These are phyloP conservation scores for Cryptus viduatorius DNA, from an alignment of 2,888 invertebrate genomes.

Conservation along the genomic window DNA sequence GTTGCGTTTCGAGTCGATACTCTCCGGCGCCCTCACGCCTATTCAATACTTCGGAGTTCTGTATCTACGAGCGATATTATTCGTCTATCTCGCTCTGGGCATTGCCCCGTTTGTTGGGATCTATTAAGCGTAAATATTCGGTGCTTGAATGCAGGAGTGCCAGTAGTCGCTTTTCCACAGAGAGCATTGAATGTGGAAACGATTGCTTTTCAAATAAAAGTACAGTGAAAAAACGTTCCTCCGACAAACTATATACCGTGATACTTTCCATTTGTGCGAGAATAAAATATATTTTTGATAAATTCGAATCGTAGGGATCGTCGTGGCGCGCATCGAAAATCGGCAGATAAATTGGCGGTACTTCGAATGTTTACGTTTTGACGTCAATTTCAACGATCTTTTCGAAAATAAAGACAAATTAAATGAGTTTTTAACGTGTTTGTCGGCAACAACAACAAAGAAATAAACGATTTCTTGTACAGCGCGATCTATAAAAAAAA, in stretches of 20 bases:
- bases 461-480: too few relatives aligned
- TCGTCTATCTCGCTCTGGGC: constrained; percentile 52
- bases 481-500: too few relatives aligned
- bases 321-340: too few relatives aligned
- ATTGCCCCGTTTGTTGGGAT: constrained; percentile 77
- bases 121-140: constrained; percentile 79
- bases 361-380: too few relatives aligned
- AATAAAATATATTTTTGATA: too few relatives aligned
- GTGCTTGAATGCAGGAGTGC: constrained; percentile 64
- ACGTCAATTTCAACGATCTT: too few relatives aligned
- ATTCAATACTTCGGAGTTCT: constrained; percentile 38
- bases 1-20: constrained; percentile 46
- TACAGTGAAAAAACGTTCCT: constrained; percentile 1
- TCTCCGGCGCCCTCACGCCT: constrained; percentile 33
- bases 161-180: constrained; percentile 13
- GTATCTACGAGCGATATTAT: constrained; percentile 19
- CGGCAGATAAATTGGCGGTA: too few relatives aligned
- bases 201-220: constrained; percentile 47
- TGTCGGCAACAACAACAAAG: too few relatives aligned
- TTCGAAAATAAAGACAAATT: too few relatives aligned
- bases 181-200: constrained; percentile 42
- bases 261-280: background rate
- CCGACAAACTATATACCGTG: background rate
- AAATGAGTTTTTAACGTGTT: too few relatives aligned
- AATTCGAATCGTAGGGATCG: too few relatives aligned